Base-by-base conservation (phyloP, 2,113 vertebrate genomes). In the Syngnathus scovelli region DNA sequence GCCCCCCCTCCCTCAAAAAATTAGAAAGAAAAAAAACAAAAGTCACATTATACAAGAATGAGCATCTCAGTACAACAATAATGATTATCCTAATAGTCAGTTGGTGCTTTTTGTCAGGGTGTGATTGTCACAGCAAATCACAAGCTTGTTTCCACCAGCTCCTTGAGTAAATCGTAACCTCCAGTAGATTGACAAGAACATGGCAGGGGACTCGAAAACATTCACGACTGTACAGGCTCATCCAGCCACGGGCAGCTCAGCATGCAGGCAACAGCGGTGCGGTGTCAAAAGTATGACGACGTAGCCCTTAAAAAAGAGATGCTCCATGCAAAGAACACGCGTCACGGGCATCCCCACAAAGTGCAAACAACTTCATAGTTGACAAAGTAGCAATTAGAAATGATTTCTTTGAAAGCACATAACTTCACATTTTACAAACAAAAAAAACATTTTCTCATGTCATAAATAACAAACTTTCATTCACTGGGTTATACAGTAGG, bases 311-410 rank as follows among this genome's bases (percentile, higher is more conserved):
- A 48, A 78, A 51, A 78, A 79, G 39, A 18, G 33, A 16, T 68
- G 69, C 70, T 81, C 74, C 84, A 87, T 88, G 88, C 87, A 87
- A 85, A 83, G 82, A 86, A 77, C 76, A 48, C 83, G 76, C 78
- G 79, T 71, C 78, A 83, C 73, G 74, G 78, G 86, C 84, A 86
- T 87, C 86, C 84, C 85, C 68, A 86, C 83, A 84, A 85, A 86
- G 83, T 88, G 85, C 88, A 88, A 62, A 44, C n/a, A 61, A 61
- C 19, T 44, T 62, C 36, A 39, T 72, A 81, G 55, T 66, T 68
- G 67, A 69, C 55, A 72, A 59, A 74, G 46, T n/a, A n/a, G 49
- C 36, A 39, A 19, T 7, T 18, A 5, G 56, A 36, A 44, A 71
- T 66, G 74, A 73, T 69, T 65, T 69, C 66, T 61, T 62, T 43